A percentile compares a stretch with the other conserved stretches of the same genome.
phyloP scores from a whole-genome alignment of 2,797 vertebrate species.

The Molossus alvarezi region DNA sequence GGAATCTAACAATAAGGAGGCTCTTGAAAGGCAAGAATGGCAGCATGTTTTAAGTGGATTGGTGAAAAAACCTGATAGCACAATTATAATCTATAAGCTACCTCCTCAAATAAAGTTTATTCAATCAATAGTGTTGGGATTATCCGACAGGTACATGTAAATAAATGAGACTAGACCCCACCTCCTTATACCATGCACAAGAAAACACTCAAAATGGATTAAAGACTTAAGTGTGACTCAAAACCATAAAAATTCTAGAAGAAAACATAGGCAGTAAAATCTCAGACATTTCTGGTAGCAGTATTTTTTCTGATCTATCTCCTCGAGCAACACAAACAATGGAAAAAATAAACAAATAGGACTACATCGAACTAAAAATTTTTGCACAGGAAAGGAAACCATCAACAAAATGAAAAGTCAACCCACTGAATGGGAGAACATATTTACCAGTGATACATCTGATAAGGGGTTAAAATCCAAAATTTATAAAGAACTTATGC shows the following conservation, averaged over 20 bases:
- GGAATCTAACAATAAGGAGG: background rate
- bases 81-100: background rate
- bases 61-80: background rate
- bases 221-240: background rate
- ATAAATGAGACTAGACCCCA: background rate
- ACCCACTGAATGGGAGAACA: background rate
- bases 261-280: background rate
- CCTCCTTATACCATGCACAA: background rate
- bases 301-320: background rate
- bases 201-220: background rate
- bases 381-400: background rate
- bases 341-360: background rate
- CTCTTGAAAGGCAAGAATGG: constrained; percentile 6
- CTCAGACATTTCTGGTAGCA: background rate
- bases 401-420: background rate
- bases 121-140: background rate
- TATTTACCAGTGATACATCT: background rate
- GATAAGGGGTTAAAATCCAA: background rate
- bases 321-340: background rate
- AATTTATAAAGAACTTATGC: background rate
- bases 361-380: background rate
- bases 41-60: constrained; percentile 6
- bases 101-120: background rate
- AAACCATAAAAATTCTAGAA: background rate
- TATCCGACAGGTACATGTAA: background rate